A percentile compares a stretch with the other conserved stretches of the same genome.
phyloP scores from a whole-genome alignment of 2,888 invertebrate genomes.

The Pecten maximus region DNA sequence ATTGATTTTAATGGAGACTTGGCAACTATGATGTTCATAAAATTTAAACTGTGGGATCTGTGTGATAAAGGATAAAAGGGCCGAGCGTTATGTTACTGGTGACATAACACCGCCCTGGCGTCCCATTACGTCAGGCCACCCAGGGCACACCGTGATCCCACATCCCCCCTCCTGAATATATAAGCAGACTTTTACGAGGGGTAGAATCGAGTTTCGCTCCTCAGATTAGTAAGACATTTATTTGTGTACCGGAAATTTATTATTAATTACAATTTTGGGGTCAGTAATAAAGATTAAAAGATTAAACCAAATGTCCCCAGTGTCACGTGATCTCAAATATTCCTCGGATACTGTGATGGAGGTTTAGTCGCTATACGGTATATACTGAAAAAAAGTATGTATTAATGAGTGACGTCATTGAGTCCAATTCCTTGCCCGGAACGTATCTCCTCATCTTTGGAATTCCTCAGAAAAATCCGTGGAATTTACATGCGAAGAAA shows the following conservation, averaged over 20 bases:
- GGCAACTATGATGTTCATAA: not conserved
- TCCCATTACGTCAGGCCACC: constrained; percentile 16
- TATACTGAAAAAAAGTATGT: not conserved
- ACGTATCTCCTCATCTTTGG: not conserved
- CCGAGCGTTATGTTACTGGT: not conserved
- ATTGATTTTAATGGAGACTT: constrained; percentile 10
- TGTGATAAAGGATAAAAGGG: constrained; percentile 30
- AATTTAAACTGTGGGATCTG: constrained; percentile 18
- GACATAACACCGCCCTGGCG: constrained; percentile 22
- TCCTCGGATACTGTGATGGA: not conserved
- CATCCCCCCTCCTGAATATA: not conserved
- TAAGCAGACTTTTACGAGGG: constrained; percentile 25
- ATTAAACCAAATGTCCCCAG: not conserved
- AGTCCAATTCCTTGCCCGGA: not conserved
- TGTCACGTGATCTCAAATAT: not conserved
- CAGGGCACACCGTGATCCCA: not conserved
- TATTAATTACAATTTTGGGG: constrained; percentile 22
- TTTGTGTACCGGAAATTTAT: constrained; percentile 20
- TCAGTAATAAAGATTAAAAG: constrained; percentile 29
- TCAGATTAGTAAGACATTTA: constrained; percentile 22
- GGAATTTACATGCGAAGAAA: not conserved
- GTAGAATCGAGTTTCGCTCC: not conserved
- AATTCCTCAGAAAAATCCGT: not conserved
- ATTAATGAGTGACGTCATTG: not conserved
- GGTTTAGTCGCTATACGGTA: too few relatives aligned